Evolutionary conservation across 2,888 invertebrate genomes (phyloP).

Genomic region (Vesta saturnalis): DNA sequence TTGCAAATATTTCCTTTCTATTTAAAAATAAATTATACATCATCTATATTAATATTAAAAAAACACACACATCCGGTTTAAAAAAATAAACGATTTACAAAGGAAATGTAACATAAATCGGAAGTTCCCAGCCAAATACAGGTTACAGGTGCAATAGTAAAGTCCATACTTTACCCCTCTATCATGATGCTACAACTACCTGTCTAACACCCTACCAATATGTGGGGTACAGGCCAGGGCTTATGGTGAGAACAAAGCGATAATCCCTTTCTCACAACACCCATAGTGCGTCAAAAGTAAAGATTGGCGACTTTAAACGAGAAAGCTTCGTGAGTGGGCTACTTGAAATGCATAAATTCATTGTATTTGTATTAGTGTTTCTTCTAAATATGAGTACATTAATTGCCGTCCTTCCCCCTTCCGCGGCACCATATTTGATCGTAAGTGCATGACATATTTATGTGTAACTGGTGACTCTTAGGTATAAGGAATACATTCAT

Average conservation of each 20-base stretch:
- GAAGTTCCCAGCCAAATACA: constrained; percentile 37
- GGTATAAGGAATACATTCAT: no score
- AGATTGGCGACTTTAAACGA: constrained; percentile 24
- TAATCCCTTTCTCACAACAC: constrained; percentile 41
- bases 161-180: constrained; percentile 24
- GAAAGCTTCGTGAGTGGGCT: constrained; percentile 19
- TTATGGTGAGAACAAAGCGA: constrained; percentile 39
- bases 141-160: constrained; percentile 35
- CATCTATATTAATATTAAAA: not conserved
- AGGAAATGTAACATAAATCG: constrained; percentile 38
- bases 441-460: no score
- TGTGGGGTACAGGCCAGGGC: constrained; percentile 29
- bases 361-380: no score
- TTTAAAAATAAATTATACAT: constrained; percentile 4
- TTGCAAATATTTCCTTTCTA: no score
- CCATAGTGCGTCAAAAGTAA: constrained; percentile 26
- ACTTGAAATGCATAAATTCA: no score
- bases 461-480: no score
- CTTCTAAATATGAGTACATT: no score
- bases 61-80: constrained; percentile 2
- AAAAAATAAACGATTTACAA: constrained; percentile 20
- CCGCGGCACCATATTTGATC: no score
- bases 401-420: no score
- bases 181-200: constrained; percentile 23
- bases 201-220: constrained; percentile 34